Base-by-base conservation (phyloP, 2,888 invertebrate species). In the Campoletis raptor region DNA sequence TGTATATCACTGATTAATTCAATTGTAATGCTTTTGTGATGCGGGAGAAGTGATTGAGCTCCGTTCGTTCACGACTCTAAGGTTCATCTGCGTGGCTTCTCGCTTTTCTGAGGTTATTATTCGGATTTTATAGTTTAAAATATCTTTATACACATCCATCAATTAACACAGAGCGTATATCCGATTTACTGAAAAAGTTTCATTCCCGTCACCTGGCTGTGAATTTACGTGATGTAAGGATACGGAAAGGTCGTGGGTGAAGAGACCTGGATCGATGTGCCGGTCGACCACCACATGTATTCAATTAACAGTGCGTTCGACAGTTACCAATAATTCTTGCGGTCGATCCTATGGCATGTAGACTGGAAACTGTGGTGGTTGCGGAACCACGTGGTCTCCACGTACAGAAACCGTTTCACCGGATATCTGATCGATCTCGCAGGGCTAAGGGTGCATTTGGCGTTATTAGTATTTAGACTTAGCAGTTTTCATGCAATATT, bases 291-390 rank as follows among this genome's bases (percentile, higher is more conserved):
- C 81, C 86, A 57, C 84, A 84, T 82, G 79, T 79, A 87, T 87
- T 87, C 82, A 87, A 87, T 87, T 87, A 87, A 87, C 86, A 81
- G 80, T 81, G 83, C 83, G 83, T 84, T 82, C 81, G 82, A 73
- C 84, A 81, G 84, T 84, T 73, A 70, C 86, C 86, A 83, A 82
- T 87, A 84, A 87, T 87, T 84, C 84, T 84, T 87, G 86, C 40
- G 86, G 86, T 84, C 52, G 79, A 67, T 82, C 79, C 70, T 67
- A 57, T 61, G 82, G 86, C 79, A 87, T 87, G 86, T 81, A 72
- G 84, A 84, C 81, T 82, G 84, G 54, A 76, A 82, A 57, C 79
- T 54, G 70, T 52, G 57, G 84, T 76, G 79, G 81, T 84, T 81
- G 76, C 84, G 70, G 70, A 81, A 83, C 86, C 70, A 84, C 81